phyloP scores from a whole-genome alignment of 1,140 invertebrate species.

The Drosophila albomicans region DNA sequence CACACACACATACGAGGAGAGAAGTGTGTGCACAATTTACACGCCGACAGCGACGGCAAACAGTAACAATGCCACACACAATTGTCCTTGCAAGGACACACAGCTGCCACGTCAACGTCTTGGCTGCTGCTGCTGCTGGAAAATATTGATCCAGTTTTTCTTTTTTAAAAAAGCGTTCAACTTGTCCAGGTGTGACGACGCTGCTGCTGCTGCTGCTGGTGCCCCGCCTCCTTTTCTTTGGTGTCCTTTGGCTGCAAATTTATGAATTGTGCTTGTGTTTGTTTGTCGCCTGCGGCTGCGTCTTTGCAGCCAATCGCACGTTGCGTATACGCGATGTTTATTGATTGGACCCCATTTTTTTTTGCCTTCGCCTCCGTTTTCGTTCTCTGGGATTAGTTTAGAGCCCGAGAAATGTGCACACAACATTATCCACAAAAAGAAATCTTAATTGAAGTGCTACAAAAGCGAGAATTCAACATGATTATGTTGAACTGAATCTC shows the following conservation, averaged over 20 bases:
- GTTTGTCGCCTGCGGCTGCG: conserved; percentile 49
- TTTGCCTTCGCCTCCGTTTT: neutral
- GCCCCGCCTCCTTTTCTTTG: neutral
- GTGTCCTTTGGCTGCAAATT: conserved; percentile 39
- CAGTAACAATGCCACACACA: conserved; percentile 58
- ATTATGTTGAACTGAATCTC: neutral
- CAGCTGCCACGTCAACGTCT: conserved; percentile 73
- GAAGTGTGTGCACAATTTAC: conserved; percentile 26
- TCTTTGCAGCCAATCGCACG: conserved; percentile 45
- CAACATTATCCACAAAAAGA: neutral
- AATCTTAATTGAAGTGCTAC: conserved; percentile 2
- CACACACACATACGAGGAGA: no score
- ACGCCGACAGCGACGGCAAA: conserved; percentile 9
- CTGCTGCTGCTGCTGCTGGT: neutral
- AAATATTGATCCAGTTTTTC: conserved; percentile 71
- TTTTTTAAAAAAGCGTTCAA: conserved; percentile 47
- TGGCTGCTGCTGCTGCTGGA: conserved; percentile 50
- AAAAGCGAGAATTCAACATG: conserved; percentile 10
- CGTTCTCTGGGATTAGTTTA: neutral
- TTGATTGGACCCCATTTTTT: conserved; percentile 53
- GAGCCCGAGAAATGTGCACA: neutral
- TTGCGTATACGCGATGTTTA: conserved; percentile 74
- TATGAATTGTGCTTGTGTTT: conserved; percentile 64
- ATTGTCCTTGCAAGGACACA: conserved; percentile 80
- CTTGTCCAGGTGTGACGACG: conserved; percentile 55